Percentiles rank a stretch among this genome's conserved stretches.
These are phyloP conservation scores for Spodoptera frugiperda DNA, from an alignment of 1,140 invertebrate genomes.

Conservation along the genomic window DNA sequence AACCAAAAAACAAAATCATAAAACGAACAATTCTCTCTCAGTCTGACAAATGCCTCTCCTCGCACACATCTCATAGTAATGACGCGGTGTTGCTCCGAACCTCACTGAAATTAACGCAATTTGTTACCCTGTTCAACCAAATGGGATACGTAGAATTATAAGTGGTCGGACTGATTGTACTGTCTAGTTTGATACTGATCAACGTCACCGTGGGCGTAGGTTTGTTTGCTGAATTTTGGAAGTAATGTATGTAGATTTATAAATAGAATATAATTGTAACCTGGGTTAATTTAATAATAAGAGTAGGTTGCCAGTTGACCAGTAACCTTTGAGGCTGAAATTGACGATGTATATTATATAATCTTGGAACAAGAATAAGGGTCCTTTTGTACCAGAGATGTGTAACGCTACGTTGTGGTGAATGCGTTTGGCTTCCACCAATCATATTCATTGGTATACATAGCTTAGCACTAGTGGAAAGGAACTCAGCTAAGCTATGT, in stretches of 20 bases:
- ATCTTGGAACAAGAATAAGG: too few species aligned
- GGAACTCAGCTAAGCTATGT: too few species aligned
- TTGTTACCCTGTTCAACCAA: slow-evolving; percentile 16
- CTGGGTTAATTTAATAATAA: too few species aligned
- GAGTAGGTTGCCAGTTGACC: too few species aligned
- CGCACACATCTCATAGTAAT: slow-evolving; percentile 21
- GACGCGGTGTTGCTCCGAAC: not conserved
- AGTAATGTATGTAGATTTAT: not conserved
- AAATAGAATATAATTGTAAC: not conserved
- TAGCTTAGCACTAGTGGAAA: too few species aligned
- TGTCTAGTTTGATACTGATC: slow-evolving; percentile 11
- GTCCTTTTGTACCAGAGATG: too few species aligned
- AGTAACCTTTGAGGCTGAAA: too few species aligned
- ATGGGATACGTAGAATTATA: not conserved
- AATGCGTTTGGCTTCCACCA: too few species aligned
- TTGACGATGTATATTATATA: too few species aligned
- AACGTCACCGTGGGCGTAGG: not conserved
- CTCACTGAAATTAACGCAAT: not conserved
- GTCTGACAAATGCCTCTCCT: slow-evolving; percentile 15
- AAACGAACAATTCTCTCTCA: not conserved
- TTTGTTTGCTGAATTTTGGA: not conserved
- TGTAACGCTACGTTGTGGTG: too few species aligned
- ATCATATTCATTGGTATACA: too few species aligned
- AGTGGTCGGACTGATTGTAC: not conserved
- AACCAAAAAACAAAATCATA: not conserved